A percentile compares a stretch with the other conserved stretches of the same genome.
Conservation (phyloP, 2,888 invertebrate genomes). For the Mayetiola destructor region DNA sequence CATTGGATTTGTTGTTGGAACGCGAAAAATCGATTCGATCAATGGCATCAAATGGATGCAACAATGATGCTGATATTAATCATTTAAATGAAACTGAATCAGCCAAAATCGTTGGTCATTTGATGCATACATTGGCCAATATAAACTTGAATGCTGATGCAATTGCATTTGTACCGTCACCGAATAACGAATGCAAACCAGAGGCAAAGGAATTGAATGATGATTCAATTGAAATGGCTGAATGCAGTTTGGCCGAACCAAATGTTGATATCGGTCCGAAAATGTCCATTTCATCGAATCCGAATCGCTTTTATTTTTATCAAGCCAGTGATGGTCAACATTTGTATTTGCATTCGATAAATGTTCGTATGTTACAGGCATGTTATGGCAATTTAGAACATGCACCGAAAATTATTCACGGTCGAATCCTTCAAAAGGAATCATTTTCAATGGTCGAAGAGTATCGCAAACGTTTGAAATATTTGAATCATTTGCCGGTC, state of each 20-base stretch:
- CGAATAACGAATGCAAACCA: not conserved
- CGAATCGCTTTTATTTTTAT: conserved; percentile 31
- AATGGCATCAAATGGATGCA: not conserved
- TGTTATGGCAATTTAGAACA: conserved; percentile 70
- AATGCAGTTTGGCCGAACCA: conserved; percentile 14
- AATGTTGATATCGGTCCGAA: conserved; percentile 15
- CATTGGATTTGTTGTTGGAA: conserved; percentile 49
- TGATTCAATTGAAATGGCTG: conserved; percentile 15
- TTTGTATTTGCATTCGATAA: conserved; percentile 79
- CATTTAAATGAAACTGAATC: not conserved
- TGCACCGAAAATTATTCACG: conserved; percentile 58
- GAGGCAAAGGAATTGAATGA: not conserved
- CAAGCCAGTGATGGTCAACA: conserved; percentile 82
- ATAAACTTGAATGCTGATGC: not conserved
- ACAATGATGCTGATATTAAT: not conserved
- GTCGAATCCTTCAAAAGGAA: conserved; percentile 76
- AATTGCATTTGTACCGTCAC: not conserved
- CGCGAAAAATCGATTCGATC: conserved; percentile 32
- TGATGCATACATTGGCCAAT: not conserved
- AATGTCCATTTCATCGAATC: not conserved
- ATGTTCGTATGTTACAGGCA: conserved; percentile 74
- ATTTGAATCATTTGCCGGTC: conserved; percentile 74
- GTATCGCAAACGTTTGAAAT: conserved; percentile 56
- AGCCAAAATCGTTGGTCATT: not conserved
- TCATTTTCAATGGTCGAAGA: conserved; percentile 73